phyloP scores from a whole-genome alignment of 2,113 vertebrate genomes.

The Blennius ocellaris region DNA sequence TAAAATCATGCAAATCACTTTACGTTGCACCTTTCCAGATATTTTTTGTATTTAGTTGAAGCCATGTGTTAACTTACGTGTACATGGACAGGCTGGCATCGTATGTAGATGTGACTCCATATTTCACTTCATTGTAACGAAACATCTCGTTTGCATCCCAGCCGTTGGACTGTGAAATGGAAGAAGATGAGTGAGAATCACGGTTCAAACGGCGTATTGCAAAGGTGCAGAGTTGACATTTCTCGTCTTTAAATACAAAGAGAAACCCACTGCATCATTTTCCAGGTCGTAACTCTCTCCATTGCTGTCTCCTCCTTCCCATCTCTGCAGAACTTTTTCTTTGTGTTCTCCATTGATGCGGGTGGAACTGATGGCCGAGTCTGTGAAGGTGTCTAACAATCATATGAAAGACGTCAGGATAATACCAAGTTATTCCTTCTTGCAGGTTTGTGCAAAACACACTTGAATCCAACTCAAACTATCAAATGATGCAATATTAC shows the following conservation, averaged over 20 bases:
- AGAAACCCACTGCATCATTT: constrained; percentile 85
- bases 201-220: background rate
- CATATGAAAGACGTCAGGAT: background rate
- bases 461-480: background rate
- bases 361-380: constrained; percentile 88
- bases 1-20: too few relatives aligned
- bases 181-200: background rate
- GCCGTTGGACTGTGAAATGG: constrained; percentile 88
- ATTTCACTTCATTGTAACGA: constrained; percentile 92
- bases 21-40: too few relatives aligned
- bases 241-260: background rate
- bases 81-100: constrained; percentile 93
- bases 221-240: too few relatives aligned
- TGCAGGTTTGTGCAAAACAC: background rate
- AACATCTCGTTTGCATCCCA: constrained; percentile 97
- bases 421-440: background rate
- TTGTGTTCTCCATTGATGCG: constrained; percentile 93
- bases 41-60: too few relatives aligned
- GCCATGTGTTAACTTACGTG: constrained; percentile 83
- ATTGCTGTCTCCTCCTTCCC: constrained; percentile 92
- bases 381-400: constrained; percentile 89
- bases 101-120: constrained; percentile 93
- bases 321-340: constrained; percentile 91
- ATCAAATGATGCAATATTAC: background rate
- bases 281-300: constrained; percentile 92